Evolutionary conservation across 2,888 invertebrate species (phyloP).

Genomic region (Chalcis sispes): DNA sequence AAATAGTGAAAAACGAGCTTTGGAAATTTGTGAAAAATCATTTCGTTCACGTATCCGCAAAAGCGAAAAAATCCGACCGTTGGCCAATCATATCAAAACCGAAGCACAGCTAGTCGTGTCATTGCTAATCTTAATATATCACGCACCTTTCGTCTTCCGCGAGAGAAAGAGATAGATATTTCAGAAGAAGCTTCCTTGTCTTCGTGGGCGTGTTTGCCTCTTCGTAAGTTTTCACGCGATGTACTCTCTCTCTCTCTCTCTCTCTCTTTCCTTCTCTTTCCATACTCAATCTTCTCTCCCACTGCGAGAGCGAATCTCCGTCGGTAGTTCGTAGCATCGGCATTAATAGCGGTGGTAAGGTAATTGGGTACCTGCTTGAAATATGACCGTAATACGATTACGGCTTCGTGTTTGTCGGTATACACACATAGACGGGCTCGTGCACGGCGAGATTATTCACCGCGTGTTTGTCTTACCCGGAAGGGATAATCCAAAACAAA

Average conservation of each 20-base stretch:
- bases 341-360: slow-evolving; percentile 17
- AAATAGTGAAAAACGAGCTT: too few relatives aligned
- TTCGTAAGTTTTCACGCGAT: slow-evolving; percentile 27
- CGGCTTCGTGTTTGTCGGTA: slow-evolving; percentile 60
- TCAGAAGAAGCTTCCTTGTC: too few relatives aligned
- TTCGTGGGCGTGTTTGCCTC: not conserved
- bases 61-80: too few relatives aligned
- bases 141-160: not conserved
- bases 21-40: not conserved
- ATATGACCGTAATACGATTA: slow-evolving; percentile 64
- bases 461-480: slow-evolving; percentile 57
- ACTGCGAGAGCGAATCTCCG: slow-evolving; percentile 22
- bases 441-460: slow-evolving; percentile 53
- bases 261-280: too few relatives aligned
- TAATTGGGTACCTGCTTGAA: slow-evolving; percentile 63
- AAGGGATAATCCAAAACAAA: slow-evolving; percentile 64
- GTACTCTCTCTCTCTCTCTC: slow-evolving; percentile 41
- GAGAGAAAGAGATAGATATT: too few relatives aligned
- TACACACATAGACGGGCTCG: too few relatives aligned
- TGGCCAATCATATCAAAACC: too few relatives aligned
- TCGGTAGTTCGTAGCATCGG: too few relatives aligned
- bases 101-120: not conserved
- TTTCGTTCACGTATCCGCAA: not conserved
- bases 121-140: slow-evolving; percentile 30
- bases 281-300: too few relatives aligned